phyloP scores from a whole-genome alignment of 2,113 vertebrate species.

The Notothenia coriiceps region DNA sequence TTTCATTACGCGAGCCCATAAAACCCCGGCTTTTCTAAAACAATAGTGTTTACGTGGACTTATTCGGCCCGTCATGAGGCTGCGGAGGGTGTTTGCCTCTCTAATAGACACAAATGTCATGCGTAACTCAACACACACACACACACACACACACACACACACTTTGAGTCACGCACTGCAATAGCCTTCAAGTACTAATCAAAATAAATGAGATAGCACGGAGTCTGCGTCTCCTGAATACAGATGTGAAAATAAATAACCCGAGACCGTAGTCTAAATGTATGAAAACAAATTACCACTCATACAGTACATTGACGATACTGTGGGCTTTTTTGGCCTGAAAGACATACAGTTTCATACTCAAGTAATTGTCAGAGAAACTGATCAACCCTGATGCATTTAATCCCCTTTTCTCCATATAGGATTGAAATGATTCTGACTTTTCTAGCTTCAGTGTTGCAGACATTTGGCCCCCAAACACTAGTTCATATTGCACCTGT shows the following conservation, averaged over 20 bases:
- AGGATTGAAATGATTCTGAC: constrained; percentile 60
- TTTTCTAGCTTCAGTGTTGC: constrained; percentile 38
- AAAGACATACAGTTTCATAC: constrained; percentile 32
- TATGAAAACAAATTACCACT: constrained; percentile 55
- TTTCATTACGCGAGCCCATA: constrained; percentile 69
- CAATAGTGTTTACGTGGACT: constrained; percentile 73
- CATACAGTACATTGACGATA: constrained; percentile 57
- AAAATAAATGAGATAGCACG: constrained; percentile 64
- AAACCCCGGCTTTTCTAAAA: constrained; percentile 66
- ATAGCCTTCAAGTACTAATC: constrained; percentile 50
- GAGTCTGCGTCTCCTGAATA: constrained; percentile 41
- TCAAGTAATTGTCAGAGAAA: constrained; percentile 53
- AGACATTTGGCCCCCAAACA: constrained; percentile 63
- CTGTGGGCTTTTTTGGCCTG: constrained; percentile 32
- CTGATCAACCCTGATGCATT: constrained; percentile 56
- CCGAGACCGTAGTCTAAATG: constrained; percentile 27
- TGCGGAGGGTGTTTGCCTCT: constrained; percentile 24
- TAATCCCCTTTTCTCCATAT: constrained; percentile 66
- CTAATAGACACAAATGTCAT: constrained; percentile 42
- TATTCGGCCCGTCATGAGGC: constrained; percentile 50
- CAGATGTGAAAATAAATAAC: constrained; percentile 65
- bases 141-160: neutral
- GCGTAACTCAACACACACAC: constrained; percentile 31
- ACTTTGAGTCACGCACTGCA: neutral
- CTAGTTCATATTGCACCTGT: constrained; percentile 73